Conservation (phyloP, 2,113 vertebrate genomes). For the Tympanuchus pallidicinctus region DNA sequence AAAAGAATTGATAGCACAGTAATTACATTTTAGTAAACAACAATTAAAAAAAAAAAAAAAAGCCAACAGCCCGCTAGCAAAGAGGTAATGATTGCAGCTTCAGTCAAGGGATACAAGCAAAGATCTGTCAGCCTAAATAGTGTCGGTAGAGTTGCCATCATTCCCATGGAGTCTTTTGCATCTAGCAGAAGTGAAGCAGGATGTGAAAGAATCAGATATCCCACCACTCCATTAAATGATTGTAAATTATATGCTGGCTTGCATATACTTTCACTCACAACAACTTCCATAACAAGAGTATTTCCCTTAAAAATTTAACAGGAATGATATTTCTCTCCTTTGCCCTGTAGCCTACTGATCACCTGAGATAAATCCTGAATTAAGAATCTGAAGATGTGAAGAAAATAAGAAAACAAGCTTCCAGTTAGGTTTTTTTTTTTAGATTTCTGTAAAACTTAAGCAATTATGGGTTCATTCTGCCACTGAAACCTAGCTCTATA, state of each 20-base stretch:
- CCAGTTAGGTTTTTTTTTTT: background rate
- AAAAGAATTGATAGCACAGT: slow-evolving; percentile 21
- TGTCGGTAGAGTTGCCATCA: background rate
- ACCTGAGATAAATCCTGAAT: background rate
- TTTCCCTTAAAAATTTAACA: background rate
- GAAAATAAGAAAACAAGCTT: background rate
- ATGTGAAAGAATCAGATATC: background rate
- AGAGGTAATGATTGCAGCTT: slow-evolving; percentile 18
- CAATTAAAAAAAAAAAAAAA: background rate
- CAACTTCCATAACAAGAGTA: background rate
- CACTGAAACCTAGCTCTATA: background rate
- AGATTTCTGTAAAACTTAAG: background rate
- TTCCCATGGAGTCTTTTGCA: background rate
- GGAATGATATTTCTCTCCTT: rapidly evolving
- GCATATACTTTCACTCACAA: background rate
- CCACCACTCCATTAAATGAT: background rate
- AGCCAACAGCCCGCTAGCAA: background rate
- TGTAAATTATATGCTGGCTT: background rate
- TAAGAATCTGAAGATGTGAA: background rate
- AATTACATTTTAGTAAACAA: slow-evolving; percentile 62
- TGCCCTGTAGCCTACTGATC: background rate
- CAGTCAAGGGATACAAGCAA: background rate
- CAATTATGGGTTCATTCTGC: background rate
- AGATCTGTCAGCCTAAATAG: background rate
- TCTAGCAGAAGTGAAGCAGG: slow-evolving; percentile 1